A percentile compares a stretch with the other conserved stretches of the same genome.
phyloP scores from a whole-genome alignment of 1,140 invertebrate genomes.

The Drosophila miranda region DNA sequence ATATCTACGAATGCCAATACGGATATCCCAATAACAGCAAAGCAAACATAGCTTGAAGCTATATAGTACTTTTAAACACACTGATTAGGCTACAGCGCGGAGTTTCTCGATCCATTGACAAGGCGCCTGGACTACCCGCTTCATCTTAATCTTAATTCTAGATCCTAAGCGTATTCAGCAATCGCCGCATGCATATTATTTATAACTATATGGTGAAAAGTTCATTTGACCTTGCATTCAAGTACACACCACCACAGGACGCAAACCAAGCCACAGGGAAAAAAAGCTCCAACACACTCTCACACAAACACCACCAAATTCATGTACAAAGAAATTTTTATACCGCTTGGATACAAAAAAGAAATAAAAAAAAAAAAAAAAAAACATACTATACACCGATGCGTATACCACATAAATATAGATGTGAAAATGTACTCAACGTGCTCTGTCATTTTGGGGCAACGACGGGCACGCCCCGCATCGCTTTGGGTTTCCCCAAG shows the following conservation, averaged over 20 bases:
- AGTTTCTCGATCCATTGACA: slow-evolving; percentile 25
- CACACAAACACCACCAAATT: slow-evolving; percentile 30
- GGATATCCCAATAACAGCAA: slow-evolving; percentile 26
- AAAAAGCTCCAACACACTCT: neutral
- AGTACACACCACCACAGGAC: slow-evolving; percentile 3
- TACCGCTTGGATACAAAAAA: slow-evolving; percentile 29
- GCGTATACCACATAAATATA: slow-evolving; percentile 26
- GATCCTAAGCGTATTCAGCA: slow-evolving; percentile 25
- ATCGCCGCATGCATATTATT: slow-evolving; percentile 47
- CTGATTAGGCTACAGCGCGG: slow-evolving; percentile 30
- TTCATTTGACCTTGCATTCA: slow-evolving; percentile 37
- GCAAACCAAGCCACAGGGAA: slow-evolving; percentile 1
- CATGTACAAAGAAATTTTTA: slow-evolving; percentile 54
- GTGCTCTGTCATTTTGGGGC: slow-evolving; percentile 42
- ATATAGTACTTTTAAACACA: slow-evolving; percentile 32
- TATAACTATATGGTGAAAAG: slow-evolving; percentile 10
- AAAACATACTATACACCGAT: no score
- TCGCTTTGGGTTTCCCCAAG: slow-evolving; percentile 3
- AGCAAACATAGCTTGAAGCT: slow-evolving; percentile 49
- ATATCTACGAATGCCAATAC: slow-evolving; percentile 29
- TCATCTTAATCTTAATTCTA: slow-evolving; percentile 31
- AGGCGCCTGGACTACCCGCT: slow-evolving; percentile 26
- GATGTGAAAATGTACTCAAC: slow-evolving; percentile 53
- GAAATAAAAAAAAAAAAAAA: no score
- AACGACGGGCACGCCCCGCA: slow-evolving; percentile 36